Conservation (phyloP, 2,888 invertebrate genomes). For the Cephalotes varians region DNA sequence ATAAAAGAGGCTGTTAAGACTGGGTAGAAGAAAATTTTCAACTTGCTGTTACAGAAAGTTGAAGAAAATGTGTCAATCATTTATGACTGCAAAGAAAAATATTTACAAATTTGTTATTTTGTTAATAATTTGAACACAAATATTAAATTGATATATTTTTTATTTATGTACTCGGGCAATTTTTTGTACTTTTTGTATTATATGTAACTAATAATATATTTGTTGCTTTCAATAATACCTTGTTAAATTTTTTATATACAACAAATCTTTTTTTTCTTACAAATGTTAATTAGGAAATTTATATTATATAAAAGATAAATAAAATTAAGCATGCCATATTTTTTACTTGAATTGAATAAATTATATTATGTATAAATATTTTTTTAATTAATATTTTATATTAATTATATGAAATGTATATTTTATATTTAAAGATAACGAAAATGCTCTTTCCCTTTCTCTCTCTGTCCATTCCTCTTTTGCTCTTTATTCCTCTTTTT, state of each 20-base stretch:
- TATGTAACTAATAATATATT: conserved; percentile 34
- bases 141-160: conserved; percentile 59
- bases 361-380: conserved; percentile 35
- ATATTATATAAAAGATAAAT: conserved; percentile 16
- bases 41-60: conserved; percentile 51
- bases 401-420: conserved; percentile 45
- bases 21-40: conserved; percentile 62
- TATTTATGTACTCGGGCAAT: conserved; percentile 40
- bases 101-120: conserved; percentile 68
- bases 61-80: conserved; percentile 65
- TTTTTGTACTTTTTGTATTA: conserved; percentile 44
- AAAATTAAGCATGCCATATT: conserved; percentile 31
- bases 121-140: conserved; percentile 43
- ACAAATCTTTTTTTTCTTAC: conserved; percentile 4
- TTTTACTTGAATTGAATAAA: conserved; percentile 29
- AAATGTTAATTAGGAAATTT: conserved; percentile 12
- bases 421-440: conserved; percentile 36
- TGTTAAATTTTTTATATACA: conserved; percentile 14
- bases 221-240: conserved; percentile 20
- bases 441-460: not conserved
- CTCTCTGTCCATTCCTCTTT: not conserved
- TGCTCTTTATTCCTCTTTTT: not conserved
- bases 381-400: conserved; percentile 26
- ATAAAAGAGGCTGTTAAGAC: conserved; percentile 65
- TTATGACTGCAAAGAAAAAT: conserved; percentile 60